Evolutionary conservation across 2,888 invertebrate genomes (phyloP), one percentile per base, ranked within the genome.

Genomic region (Odontocerum albicorne): DNA sequence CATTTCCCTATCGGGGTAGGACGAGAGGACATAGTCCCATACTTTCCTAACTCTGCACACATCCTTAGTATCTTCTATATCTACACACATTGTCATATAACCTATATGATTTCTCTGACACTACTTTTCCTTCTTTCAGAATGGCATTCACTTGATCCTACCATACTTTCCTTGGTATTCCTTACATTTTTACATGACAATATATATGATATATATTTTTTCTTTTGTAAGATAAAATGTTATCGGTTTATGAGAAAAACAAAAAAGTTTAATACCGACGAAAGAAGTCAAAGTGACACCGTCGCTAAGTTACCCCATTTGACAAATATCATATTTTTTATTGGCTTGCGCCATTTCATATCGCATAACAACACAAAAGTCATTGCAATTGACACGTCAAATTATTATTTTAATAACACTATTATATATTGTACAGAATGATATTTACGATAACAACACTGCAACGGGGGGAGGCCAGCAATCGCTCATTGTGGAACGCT

Each of bases 401-500:
- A 59, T 59, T 59, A 59, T 59, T 59, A 59, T 59, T 56, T 59
- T 59, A 56, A 56, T 59, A 56, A 54, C 42, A 32, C 32, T 51
- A 49, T 49, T 53, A 55, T 46, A 12, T 47, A 47, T 46, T 31
- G 43, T 36, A 52, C 17, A 39, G 31, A 31, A 53, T 55, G 49
- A n/a, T n/a, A n/a, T n/a, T n/a, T n/a, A n/a, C n/a, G n/a, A n/a
- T 55, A 53, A 44, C 53, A 49, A 52, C 47, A 55, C 45, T 52
- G 45, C 13, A 31, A 1, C 32, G 27, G 36, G 38, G 49, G 19
- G 17, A 36, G 38, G 16, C 27, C 16, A 32, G 19, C 22, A 36
- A 15, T 38, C 6, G 15, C 12, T 13, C 27, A 7, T 36, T 38
- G 32, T 33, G 6, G 13, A 27, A 27, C 22, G 45, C 45, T 45